Conservation (phyloP, 2,888 invertebrate species). For the Idaea aversata region DNA sequence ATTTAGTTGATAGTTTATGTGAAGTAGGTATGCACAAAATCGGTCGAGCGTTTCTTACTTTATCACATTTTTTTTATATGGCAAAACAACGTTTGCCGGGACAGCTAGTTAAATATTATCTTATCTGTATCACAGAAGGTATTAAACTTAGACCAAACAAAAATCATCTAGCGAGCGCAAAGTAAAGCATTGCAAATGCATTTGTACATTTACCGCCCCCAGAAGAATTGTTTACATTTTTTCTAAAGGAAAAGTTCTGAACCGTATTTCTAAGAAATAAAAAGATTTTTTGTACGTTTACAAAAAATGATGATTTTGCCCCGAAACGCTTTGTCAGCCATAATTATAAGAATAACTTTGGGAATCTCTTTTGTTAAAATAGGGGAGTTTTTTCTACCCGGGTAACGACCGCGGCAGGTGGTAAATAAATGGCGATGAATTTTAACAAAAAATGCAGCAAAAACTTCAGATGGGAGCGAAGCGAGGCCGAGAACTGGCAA, state of each 20-base stretch:
- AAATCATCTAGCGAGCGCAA: not conserved
- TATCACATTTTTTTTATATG: too few species aligned
- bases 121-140: too few species aligned
- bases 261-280: slow-evolving; percentile 56
- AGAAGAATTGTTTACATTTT: slow-evolving; percentile 74
- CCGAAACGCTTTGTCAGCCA: slow-evolving; percentile 67
- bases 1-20: too few species aligned
- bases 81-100: too few species aligned
- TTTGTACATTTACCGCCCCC: slow-evolving; percentile 12
- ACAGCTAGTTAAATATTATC: too few species aligned
- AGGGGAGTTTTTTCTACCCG: slow-evolving; percentile 72
- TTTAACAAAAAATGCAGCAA: slow-evolving; percentile 66
- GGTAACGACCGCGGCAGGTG: slow-evolving; percentile 79
- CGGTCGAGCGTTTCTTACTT: too few species aligned
- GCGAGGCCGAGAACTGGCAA: slow-evolving; percentile 43
- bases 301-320: slow-evolving; percentile 61
- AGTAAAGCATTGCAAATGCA: not conserved
- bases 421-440: slow-evolving; percentile 67
- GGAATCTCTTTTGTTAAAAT: slow-evolving; percentile 70
- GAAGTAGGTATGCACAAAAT: too few species aligned
- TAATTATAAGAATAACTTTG: slow-evolving; percentile 77
- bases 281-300: slow-evolving; percentile 59
- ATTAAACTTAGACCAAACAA: too few species aligned
- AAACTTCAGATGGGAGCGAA: slow-evolving; percentile 52
- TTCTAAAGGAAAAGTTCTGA: slow-evolving; percentile 54